phyloP scores from a whole-genome alignment of 2,797 vertebrate species.

The Taeniopygia guttata region DNA sequence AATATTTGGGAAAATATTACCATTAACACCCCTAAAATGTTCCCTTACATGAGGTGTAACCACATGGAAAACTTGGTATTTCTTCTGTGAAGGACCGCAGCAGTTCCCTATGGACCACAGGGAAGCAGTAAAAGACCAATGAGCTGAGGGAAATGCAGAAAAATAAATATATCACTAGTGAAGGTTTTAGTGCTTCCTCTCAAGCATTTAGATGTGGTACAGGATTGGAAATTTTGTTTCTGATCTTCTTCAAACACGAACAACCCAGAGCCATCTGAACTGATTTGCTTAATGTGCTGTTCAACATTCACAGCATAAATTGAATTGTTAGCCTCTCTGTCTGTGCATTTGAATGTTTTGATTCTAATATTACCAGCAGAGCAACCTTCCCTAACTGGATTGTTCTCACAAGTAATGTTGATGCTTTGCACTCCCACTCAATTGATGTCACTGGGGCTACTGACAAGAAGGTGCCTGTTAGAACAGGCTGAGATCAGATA shows the following conservation, averaged over 20 bases:
- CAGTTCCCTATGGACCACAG: neutral
- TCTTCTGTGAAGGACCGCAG: neutral
- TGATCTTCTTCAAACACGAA: conserved; percentile 44
- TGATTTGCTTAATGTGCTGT: conserved; percentile 58
- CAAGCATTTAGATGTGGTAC: neutral
- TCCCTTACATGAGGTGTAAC: neutral
- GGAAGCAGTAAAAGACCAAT: neutral
- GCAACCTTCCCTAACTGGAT: conserved; percentile 45
- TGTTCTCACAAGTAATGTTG: conserved; percentile 48
- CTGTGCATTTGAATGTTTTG: conserved; percentile 57
- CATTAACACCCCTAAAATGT: neutral
- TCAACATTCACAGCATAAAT: conserved; percentile 51
- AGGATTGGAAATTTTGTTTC: conserved; percentile 45
- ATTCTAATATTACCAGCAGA: conserved; percentile 46
- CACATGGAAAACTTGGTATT: neutral
- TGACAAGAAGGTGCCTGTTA: conserved; percentile 48
- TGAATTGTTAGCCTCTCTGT: conserved; percentile 59
- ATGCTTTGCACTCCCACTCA: conserved; percentile 51
- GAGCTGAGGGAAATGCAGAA: neutral
- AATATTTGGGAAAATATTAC: neutral
- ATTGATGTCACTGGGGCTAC: conserved; percentile 39
- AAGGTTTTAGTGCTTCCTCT: neutral
- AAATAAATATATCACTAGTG: neutral
- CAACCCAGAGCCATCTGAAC: conserved; percentile 31
- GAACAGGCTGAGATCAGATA: neutral